These are phyloP conservation scores for Protobothrops mucrosquamatus DNA, from an alignment of 2,113 vertebrate genomes.

Conservation along the genomic window DNA sequence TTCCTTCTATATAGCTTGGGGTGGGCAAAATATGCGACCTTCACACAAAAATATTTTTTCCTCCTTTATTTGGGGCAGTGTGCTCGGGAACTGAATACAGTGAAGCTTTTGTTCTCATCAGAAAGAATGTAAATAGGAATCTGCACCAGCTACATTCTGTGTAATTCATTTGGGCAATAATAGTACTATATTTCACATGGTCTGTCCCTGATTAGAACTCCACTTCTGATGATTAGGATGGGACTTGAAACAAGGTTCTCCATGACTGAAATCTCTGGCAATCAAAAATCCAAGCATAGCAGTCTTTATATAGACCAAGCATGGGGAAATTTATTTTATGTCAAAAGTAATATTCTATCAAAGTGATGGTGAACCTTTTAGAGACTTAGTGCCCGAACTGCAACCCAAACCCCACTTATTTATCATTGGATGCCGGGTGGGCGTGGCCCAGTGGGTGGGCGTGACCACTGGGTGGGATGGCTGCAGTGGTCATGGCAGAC, in stretches of 20 bases:
- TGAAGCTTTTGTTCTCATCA: neutral
- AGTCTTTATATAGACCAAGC: neutral
- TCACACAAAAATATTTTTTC: neutral
- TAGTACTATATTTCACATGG: neutral
- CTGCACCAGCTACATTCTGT: neutral
- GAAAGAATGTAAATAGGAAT: neutral
- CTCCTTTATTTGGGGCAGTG: neutral
- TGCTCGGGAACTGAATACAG: neutral
- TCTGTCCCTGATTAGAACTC: neutral
- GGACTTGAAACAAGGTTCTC: neutral
- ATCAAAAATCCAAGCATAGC: neutral
- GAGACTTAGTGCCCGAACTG: no score
- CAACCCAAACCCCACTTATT: no score
- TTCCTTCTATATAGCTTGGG: neutral
- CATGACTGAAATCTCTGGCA: neutral
- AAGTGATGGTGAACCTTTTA: no score
- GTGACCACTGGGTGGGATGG: no score
- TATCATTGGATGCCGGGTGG: no score
- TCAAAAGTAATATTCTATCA: neutral
- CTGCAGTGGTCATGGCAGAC: no score
- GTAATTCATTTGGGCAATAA: neutral
- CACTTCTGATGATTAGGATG: neutral
- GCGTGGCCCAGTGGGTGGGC: no score
- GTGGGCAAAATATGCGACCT: neutral
- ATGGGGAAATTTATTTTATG: neutral